Conservation (phyloP, 2,888 invertebrate genomes). For the Doris montereyensis region DNA sequence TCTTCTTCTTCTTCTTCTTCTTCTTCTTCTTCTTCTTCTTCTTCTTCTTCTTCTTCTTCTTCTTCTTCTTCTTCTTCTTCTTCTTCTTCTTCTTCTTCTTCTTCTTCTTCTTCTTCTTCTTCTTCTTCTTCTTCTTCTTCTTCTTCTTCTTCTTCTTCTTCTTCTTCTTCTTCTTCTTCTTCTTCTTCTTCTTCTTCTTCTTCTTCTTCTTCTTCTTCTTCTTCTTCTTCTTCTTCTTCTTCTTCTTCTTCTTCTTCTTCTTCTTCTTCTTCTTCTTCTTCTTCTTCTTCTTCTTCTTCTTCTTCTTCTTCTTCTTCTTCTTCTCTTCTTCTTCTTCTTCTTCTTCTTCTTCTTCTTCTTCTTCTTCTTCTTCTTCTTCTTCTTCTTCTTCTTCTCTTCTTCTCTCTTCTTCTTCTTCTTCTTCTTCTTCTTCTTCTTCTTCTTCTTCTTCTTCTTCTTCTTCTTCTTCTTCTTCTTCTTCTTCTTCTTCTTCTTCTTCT, state of each 20-base stretch:
- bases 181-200: conserved; percentile 6
- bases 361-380: not conserved
- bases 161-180: not conserved
- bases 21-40: no score
- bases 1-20: no score
- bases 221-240: conserved; percentile 10
- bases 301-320: not conserved
- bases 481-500: not conserved
- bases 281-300: not conserved
- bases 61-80: not conserved
- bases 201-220: not conserved
- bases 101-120: not conserved
- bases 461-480: not conserved
- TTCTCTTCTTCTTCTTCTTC: not conserved
- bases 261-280: not conserved
- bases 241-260: not conserved
- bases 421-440: no score
- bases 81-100: not conserved
- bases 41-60: no score
- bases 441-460: not conserved
- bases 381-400: not conserved
- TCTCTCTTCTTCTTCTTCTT: not conserved
- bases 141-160: no score
- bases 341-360: not conserved
- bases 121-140: no score